Conservation (phyloP, 2,113 vertebrate genomes). For the Alethe diademata region DNA sequence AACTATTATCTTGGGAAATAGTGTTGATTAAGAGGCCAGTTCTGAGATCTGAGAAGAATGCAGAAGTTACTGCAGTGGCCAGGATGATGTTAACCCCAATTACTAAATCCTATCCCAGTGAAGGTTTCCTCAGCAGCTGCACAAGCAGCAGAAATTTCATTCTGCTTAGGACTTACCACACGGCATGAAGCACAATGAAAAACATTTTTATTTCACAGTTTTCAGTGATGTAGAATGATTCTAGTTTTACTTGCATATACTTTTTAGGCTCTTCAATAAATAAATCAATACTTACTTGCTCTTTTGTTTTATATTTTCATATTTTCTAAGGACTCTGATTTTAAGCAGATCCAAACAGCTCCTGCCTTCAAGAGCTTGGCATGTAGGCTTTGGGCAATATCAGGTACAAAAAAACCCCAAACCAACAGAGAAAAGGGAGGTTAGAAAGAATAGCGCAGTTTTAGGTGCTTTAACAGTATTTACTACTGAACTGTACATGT, state of each 20-base stretch:
- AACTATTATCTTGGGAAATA: not conserved
- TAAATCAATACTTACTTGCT: not conserved
- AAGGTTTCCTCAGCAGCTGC: not conserved
- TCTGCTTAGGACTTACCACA: not conserved
- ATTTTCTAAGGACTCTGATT: not conserved
- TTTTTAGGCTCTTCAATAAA: not conserved
- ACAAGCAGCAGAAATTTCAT: not conserved
- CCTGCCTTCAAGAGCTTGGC: not conserved
- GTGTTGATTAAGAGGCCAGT: not conserved
- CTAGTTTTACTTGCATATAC: not conserved
- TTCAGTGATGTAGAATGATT: not conserved
- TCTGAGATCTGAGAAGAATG: not conserved
- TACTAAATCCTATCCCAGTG: not conserved
- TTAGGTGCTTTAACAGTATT: not conserved
- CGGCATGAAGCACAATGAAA: not conserved
- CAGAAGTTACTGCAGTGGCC: not conserved
- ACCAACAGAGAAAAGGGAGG: not conserved
- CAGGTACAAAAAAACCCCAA: not conserved
- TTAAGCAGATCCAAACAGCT: not conserved
- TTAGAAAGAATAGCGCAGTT: not conserved
- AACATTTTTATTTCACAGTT: not conserved
- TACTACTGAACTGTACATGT: accelerated
- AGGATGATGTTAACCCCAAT: not conserved
- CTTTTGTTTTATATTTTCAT: not conserved
- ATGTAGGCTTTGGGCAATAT: not conserved